Evolutionary conservation across 2,113 vertebrate species (phyloP).

Genomic region (Dipodomys stephensi): DNA sequence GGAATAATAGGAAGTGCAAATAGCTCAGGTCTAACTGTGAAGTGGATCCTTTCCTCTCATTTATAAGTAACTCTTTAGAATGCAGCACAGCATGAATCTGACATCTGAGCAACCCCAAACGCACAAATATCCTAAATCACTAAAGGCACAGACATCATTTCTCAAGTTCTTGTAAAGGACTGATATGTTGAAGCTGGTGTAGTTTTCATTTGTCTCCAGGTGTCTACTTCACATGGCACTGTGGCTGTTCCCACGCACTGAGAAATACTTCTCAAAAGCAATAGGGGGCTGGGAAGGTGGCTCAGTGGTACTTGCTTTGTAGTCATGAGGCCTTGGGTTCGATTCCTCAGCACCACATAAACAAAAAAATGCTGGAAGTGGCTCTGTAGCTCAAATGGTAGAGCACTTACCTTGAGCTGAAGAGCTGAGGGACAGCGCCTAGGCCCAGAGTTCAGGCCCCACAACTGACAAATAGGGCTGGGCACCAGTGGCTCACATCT

Average conservation of each 20-base stretch:
- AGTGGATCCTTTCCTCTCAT: neutral
- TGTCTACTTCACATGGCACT: neutral
- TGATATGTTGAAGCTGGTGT: neutral
- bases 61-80: constrained; percentile 46
- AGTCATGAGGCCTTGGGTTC: no score
- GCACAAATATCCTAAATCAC: neutral
- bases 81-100: constrained; percentile 5
- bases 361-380: no score
- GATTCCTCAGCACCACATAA: no score
- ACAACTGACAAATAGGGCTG: no score
- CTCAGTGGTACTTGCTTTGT: no score
- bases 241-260: neutral
- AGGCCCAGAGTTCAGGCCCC: no score
- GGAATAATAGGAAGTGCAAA: neutral
- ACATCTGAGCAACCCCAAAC: constrained; percentile 50
- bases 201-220: neutral
- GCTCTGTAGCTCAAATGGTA: no score
- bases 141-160: constrained; percentile 3
- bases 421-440: neutral
- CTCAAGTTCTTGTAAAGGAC: neutral
- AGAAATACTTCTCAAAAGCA: neutral
- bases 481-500: no score
- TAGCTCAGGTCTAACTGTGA: constrained; percentile 16
- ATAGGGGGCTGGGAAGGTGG: neutral
- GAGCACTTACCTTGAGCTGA: no score